Conservation (phyloP, 2,113 vertebrate genomes). For the Pedionomus torquatus region DNA sequence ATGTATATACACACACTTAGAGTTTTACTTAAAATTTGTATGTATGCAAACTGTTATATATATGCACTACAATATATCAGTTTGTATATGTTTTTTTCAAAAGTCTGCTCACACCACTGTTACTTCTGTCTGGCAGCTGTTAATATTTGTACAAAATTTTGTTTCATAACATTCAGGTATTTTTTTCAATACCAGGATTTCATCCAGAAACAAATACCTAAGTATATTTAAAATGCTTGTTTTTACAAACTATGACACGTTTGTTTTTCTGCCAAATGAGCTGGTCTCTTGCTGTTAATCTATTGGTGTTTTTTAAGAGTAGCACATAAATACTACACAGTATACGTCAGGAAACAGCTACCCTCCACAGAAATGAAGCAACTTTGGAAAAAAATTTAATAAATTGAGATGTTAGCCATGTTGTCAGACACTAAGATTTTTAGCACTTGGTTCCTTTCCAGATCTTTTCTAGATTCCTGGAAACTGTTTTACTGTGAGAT, state of each 20-base stretch:
- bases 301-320: background rate
- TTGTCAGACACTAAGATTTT: background rate
- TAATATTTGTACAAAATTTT: background rate
- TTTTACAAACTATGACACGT: background rate
- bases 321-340: background rate
- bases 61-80: background rate
- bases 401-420: background rate
- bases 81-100: background rate
- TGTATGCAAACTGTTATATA: background rate
- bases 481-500: constrained; percentile 5
- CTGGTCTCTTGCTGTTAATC: background rate
- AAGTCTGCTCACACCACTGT: background rate
- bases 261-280: background rate
- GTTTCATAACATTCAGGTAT: background rate
- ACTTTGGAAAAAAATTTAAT: background rate
- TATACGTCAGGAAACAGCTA: background rate
- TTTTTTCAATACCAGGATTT: background rate
- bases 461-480: background rate
- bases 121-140: background rate
- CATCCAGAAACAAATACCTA: background rate
- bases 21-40: background rate
- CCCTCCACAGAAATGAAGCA: background rate
- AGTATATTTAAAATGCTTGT: background rate
- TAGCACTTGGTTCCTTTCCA: background rate
- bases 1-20: background rate